Percentiles rank a stretch among this genome's conserved stretches.
Conservation (phyloP, 2,797 vertebrate genomes). For the Gadopsis marmoratus region DNA sequence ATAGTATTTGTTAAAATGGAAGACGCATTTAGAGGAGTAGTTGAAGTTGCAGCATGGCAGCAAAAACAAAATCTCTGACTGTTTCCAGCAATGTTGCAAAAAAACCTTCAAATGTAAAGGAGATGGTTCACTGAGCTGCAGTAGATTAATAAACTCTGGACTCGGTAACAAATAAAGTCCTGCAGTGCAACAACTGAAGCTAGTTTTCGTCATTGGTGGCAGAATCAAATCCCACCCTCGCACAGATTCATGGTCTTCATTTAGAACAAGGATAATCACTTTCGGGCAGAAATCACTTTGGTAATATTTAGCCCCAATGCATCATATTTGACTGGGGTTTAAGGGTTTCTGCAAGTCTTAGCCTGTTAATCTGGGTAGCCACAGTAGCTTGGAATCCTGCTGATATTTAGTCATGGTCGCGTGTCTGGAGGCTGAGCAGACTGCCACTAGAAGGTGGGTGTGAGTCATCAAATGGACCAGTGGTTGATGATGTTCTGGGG, state of each 20-base stretch:
- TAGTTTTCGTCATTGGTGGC: constrained; percentile 49
- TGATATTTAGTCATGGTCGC: constrained; percentile 74
- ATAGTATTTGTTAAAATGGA: constrained; percentile 21
- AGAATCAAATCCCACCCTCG: constrained; percentile 44
- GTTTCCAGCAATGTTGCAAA: constrained; percentile 27
- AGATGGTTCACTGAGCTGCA: constrained; percentile 34
- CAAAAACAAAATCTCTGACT: constrained; percentile 23
- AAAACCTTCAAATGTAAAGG: constrained; percentile 37
- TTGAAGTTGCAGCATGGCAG: neutral
- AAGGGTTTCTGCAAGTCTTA: constrained; percentile 57
- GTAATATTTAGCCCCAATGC: constrained; percentile 56
- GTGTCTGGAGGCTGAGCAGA: constrained; percentile 70
- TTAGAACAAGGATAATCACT: constrained; percentile 48
- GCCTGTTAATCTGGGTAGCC: constrained; percentile 68
- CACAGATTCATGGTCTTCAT: constrained; percentile 55
- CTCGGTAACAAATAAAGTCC: constrained; percentile 44
- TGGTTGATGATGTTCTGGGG: constrained; percentile 47
- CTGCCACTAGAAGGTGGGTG: constrained; percentile 59
- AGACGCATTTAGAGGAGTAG: constrained; percentile 18
- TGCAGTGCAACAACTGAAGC: constrained; percentile 23
- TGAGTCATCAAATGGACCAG: constrained; percentile 65
- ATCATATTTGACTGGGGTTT: constrained; percentile 70
- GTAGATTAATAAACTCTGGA: constrained; percentile 51
- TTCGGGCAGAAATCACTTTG: constrained; percentile 43
- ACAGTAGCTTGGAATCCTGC: constrained; percentile 70